Evolutionary conservation across 2,113 vertebrate species (phyloP).

Genomic region (Hiodon alosoides): DNA sequence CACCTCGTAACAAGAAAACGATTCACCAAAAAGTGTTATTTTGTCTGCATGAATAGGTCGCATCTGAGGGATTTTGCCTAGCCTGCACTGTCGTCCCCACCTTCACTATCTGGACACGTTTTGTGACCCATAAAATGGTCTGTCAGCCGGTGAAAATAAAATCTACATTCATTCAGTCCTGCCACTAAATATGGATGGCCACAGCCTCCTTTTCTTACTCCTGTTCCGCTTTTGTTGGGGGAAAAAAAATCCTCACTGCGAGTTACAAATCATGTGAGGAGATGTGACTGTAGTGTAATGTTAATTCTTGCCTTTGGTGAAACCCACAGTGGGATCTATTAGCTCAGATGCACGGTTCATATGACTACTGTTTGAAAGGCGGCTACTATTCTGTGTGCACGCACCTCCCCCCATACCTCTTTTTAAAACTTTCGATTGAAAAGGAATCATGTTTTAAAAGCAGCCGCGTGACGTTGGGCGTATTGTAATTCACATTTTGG

Average conservation of each 20-base stretch:
- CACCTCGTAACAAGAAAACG: no score
- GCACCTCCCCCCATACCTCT: background rate
- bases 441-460: no score
- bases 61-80: background rate
- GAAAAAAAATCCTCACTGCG: conserved; percentile 31
- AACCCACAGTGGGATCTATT: conserved; percentile 52
- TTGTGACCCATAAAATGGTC: background rate
- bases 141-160: background rate
- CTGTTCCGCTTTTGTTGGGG: background rate
- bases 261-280: conserved; percentile 58
- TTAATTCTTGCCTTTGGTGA: conserved; percentile 57
- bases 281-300: conserved; percentile 57
- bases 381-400: background rate
- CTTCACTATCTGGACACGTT: no score
- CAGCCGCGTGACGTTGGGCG: no score
- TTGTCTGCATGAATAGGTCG: no score
- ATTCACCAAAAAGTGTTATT: no score
- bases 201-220: background rate
- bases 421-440: no score
- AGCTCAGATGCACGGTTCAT: conserved; percentile 37
- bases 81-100: no score
- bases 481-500: no score
- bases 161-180: background rate
- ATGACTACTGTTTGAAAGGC: conserved; percentile 30
- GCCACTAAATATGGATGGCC: background rate